Evolutionary conservation across 2,797 vertebrate species (phyloP).

Genomic region (Squalus acanthias): DNA sequence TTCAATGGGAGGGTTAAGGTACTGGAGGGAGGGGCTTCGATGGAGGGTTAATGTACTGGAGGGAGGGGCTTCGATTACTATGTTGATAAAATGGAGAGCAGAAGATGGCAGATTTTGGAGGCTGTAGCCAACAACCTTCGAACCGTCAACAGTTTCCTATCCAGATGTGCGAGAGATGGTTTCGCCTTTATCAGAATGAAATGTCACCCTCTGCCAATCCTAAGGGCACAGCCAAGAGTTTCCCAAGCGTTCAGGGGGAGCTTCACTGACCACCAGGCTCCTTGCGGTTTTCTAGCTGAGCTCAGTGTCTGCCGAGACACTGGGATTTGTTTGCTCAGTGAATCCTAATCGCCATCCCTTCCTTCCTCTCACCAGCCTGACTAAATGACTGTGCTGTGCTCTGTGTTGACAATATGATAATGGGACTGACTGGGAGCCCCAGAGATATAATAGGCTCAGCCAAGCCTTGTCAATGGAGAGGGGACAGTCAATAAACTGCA

Average conservation of each 20-base stretch:
- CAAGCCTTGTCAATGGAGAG: neutral
- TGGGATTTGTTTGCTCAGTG: neutral
- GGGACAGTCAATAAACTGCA: slow-evolving; percentile 20
- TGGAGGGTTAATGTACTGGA: too few species aligned
- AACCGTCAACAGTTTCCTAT: neutral
- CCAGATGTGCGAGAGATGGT: neutral
- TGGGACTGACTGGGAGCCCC: neutral
- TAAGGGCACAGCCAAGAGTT: neutral
- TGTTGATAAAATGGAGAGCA: neutral
- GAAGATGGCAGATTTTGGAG: neutral
- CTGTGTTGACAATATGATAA: neutral
- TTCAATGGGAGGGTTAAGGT: too few species aligned
- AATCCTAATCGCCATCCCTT: neutral
- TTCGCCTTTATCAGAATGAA: neutral
- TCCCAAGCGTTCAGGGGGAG: too few species aligned
- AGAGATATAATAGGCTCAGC: neutral
- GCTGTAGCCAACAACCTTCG: neutral
- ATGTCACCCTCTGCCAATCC: neutral
- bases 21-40: too few species aligned
- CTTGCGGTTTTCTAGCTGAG: neutral
- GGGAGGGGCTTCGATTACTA: neutral
- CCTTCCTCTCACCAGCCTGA: neutral
- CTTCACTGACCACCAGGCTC: neutral
- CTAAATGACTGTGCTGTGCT: neutral
- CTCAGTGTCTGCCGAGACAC: neutral